A percentile compares a stretch with the other conserved stretches of the same genome.
phyloP scores from a whole-genome alignment of 1,140 invertebrate species.

The Drosophila rhopaloa region DNA sequence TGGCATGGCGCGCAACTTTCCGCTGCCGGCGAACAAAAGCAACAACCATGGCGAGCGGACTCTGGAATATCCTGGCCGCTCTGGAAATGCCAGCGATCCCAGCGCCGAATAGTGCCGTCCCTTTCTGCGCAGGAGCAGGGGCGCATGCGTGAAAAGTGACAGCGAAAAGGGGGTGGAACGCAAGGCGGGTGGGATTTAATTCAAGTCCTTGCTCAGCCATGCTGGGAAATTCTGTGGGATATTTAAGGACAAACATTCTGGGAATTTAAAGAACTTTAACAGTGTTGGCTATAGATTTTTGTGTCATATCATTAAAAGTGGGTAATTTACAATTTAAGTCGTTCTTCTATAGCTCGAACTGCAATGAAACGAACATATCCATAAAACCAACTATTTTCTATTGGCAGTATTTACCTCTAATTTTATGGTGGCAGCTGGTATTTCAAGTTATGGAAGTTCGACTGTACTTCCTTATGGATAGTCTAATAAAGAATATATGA shows the following conservation, averaged over 20 bases:
- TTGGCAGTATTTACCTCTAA: too few relatives aligned
- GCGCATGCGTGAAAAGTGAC: conserved; percentile 58
- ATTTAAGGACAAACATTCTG: conserved; percentile 25
- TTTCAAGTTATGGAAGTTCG: too few relatives aligned
- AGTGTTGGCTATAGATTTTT: background rate
- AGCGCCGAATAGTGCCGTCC: conserved; percentile 25
- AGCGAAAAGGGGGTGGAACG: conserved; percentile 45
- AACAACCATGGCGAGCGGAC: conserved; percentile 39
- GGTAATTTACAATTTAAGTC: background rate
- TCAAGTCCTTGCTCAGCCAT: conserved; percentile 32
- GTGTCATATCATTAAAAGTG: background rate
- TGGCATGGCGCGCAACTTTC: conserved; percentile 63
- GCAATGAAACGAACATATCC: too few relatives aligned
- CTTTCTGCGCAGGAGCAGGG: conserved; percentile 44
- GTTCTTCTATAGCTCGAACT: too few relatives aligned
- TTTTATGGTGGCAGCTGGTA: too few relatives aligned
- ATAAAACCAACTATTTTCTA: too few relatives aligned
- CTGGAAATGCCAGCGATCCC: conserved; percentile 73
- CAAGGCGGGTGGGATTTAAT: conserved; percentile 6
- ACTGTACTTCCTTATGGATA: too few relatives aligned
- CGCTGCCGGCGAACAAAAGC: conserved; percentile 9
- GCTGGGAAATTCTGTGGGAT: conserved; percentile 21
- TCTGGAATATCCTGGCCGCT: conserved; percentile 60
- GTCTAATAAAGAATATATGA: too few relatives aligned
- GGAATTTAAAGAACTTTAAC: conserved; percentile 5